Conservation (phyloP, 2,888 invertebrate species). For the Apomyelois bistriatella region DNA sequence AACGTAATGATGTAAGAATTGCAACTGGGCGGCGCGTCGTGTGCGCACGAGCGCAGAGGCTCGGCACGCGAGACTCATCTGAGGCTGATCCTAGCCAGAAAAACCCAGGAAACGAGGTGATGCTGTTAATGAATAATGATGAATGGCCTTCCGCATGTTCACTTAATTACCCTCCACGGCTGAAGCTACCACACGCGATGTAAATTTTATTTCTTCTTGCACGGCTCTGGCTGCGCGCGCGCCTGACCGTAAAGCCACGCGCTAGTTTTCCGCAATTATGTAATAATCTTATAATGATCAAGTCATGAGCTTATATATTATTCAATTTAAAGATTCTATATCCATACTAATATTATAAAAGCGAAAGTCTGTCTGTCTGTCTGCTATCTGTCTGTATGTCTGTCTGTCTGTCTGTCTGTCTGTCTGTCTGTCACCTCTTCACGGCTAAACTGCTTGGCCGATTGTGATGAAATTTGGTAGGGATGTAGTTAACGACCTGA, state of each 20-base stretch:
- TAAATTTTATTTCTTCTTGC: slow-evolving; percentile 24
- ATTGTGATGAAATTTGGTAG: too few species aligned
- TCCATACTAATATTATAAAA: too few species aligned
- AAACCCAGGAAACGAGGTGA: slow-evolving; percentile 66
- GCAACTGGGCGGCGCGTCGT: slow-evolving; percentile 27
- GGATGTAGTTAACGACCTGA: too few species aligned
- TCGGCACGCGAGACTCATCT: slow-evolving; percentile 48
- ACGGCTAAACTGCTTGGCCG: too few species aligned
- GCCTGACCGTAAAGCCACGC: slow-evolving; percentile 45
- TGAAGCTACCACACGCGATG: slow-evolving; percentile 17
- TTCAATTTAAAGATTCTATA: slow-evolving; percentile 14
- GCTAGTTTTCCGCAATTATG: slow-evolving; percentile 36
- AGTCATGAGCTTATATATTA: slow-evolving; percentile 21
- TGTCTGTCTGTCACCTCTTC: too few species aligned
- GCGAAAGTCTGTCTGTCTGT: too few species aligned
- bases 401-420: too few species aligned
- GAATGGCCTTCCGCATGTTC: slow-evolving; percentile 62
- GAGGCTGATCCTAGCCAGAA: slow-evolving; percentile 39
- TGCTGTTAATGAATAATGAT: slow-evolving; percentile 66
- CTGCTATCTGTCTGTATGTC: too few species aligned
- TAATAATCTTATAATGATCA: slow-evolving; percentile 24
- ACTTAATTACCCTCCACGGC: slow-evolving; percentile 48
- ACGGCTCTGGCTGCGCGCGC: slow-evolving; percentile 20
- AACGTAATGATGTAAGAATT: slow-evolving; percentile 58
- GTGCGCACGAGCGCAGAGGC: slow-evolving; percentile 55